Base-by-base conservation (phyloP, 2,888 invertebrate species). In the Masnerella sp. region DNA sequence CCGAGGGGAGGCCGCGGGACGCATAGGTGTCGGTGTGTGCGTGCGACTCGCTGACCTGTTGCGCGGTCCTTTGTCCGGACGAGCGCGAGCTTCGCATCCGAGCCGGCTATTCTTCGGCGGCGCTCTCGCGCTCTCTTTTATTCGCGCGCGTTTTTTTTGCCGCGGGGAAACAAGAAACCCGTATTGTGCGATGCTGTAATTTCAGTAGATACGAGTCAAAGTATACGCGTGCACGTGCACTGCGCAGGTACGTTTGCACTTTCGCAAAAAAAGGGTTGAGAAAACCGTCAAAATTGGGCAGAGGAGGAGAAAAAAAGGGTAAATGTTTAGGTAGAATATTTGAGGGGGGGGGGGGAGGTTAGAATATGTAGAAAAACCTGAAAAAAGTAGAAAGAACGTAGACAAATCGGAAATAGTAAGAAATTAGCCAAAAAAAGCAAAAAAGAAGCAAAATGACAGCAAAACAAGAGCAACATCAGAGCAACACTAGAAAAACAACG, bases 181-280 rank as follows among this genome's bases (percentile, higher is more conserved):
- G 78, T 80, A 83, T 83, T 83, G 83, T 82, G 58, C 76, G 74
- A 79, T 78, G 75, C 79, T 81, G 81, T 80, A 81, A 81, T 81
- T 81, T 81, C 81, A 81, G 81, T 78, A 80, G 78, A 77, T 77
- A 30, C 70, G 54, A 54, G 69, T 59, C 68, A 59, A 36, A 28
- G 68, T 68, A 68, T 58, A 67, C 67, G 43, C 58, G 67, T 51
- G 51, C 58, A 47, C 54, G 54, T 56, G 51, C 32, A 2, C 32
- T 32, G 5, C 32, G 32, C 32, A n/a, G 32, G n/a, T 32, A 32
- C 22, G 7, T 22, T 7, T 22, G 22, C 22, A 7, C 22, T 22
- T 22, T 22, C 4, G 7, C 7, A 22, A 22, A 22, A 22, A 22
- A 22, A 22, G n/a, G n/a, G n/a, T n/a, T n/a, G n/a, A n/a, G n/a